Evolutionary conservation across 1,140 invertebrate genomes (phyloP).

Genomic region (Solen grandis): DNA sequence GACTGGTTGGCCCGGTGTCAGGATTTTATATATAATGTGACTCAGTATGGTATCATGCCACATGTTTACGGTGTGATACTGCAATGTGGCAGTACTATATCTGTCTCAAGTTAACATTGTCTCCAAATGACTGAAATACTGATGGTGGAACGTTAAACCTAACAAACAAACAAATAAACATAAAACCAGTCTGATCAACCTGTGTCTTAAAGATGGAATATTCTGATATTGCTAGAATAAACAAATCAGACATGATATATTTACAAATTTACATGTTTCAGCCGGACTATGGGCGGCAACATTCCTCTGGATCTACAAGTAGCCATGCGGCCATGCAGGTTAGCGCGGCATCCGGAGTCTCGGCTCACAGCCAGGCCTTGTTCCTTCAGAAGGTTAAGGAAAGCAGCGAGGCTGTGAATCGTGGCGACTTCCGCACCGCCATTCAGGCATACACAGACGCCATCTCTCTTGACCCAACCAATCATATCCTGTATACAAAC

Average conservation of each 20-base stretch:
- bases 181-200: not conserved
- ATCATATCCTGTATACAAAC: slow-evolving; percentile 95
- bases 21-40: too few species aligned
- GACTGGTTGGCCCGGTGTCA: too few species aligned
- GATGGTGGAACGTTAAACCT: not conserved
- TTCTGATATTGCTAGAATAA: not conserved
- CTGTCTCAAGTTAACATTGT: not conserved
- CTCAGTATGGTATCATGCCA: not conserved
- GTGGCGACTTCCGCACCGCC: slow-evolving; percentile 89
- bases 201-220: not conserved
- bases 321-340: slow-evolving; percentile 2
- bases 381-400: slow-evolving; percentile 81
- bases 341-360: slow-evolving; percentile 11
- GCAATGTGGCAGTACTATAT: not conserved
- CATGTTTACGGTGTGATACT: not conserved
- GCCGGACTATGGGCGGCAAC: slow-evolving; percentile 38
- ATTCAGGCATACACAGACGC: slow-evolving; percentile 90
- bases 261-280: slow-evolving; percentile 6
- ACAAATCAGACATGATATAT: not conserved
- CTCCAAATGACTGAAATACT: not conserved
- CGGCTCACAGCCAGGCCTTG: slow-evolving; percentile 60
- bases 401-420: slow-evolving; percentile 91
- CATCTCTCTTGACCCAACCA: slow-evolving; percentile 88
- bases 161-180: not conserved
- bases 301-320: slow-evolving; percentile 21